Evolutionary conservation across 2,797 vertebrate genomes (phyloP).

Genomic region (Halcyon badia): DNA sequence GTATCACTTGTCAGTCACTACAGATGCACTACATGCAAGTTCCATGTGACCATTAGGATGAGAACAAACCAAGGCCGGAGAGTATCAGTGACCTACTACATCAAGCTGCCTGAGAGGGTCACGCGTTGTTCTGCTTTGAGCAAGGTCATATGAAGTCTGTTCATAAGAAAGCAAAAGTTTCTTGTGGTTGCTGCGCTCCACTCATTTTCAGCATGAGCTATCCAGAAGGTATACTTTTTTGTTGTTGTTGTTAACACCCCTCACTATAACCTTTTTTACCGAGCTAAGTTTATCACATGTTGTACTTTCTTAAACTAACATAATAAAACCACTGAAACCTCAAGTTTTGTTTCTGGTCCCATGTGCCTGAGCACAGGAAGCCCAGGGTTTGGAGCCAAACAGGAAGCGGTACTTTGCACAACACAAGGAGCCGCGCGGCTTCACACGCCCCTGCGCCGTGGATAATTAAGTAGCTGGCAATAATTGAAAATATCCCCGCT

Average conservation of each 20-base stretch:
- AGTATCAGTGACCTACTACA: background rate
- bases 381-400: background rate
- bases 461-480: conserved; percentile 9
- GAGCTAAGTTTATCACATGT: accelerated
- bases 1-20: background rate
- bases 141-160: background rate
- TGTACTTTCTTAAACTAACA: background rate
- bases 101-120: background rate
- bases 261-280: background rate
- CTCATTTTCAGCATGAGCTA: accelerated
- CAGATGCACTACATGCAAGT: accelerated
- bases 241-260: too few species aligned
- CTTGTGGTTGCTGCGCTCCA: background rate
- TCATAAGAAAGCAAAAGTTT: background rate
- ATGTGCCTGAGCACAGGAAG: background rate
- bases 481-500: conserved; percentile 8
- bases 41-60: accelerated
- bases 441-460: background rate
- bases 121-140: background rate
- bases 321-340: background rate
- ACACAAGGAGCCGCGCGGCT: accelerated
- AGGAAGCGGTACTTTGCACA: background rate
- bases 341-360: background rate
- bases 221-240: background rate
- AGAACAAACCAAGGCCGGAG: background rate